Evolutionary conservation across 2,888 invertebrate genomes (phyloP), one percentile per base, ranked within the genome.

Genomic region (Callyntrura sp.): DNA sequence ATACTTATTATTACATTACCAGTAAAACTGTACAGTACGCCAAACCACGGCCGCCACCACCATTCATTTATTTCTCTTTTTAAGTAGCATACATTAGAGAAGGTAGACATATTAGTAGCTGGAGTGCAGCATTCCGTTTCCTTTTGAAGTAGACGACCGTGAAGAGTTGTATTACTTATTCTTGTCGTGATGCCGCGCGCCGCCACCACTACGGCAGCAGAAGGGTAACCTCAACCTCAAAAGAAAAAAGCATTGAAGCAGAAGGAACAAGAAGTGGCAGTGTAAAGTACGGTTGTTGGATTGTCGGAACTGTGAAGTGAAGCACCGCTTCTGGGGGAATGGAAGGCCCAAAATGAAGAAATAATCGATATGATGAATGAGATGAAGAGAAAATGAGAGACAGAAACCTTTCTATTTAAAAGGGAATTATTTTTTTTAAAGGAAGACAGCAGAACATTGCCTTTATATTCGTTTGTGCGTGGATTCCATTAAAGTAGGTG

Each of bases 331-430:
- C n/a, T n/a, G n/a, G n/a, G 68, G n/a, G n/a, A n/a, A n/a, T n/a
- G 65, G 65, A 68, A 68, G n/a, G 25, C n/a, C 51, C 25, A 35
- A 76, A 81, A 60, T 60, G 79, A 60, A 81, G 79, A 81, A 81
- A 81, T 81, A 81, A 81, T 81, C 79, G 79, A 81, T 60, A 81
- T 81, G 79, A 81, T 81, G 79, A 73, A 81, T 81, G 79, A 43
- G 60, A 81, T 57, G 79, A 81, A 43, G 79, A 81, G 79, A 51
- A 45, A 51, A 48, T 73, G 51, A 60, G 79, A 81, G 23, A 60
- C 6, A 25, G 60, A 57, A 81, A 2, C 0, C 23, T 8, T 23
- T 12, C 25, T 23, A 23, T 23, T 73, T 48, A 73, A 73, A n/a
- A 73, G 11, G 25, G 23, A 51, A 73, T 45, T 45, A 70, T 51